Evolutionary conservation across 2,888 invertebrate species (phyloP), one percentile per base, ranked within the genome.

Genomic region (Eustalomyia histrio): DNA sequence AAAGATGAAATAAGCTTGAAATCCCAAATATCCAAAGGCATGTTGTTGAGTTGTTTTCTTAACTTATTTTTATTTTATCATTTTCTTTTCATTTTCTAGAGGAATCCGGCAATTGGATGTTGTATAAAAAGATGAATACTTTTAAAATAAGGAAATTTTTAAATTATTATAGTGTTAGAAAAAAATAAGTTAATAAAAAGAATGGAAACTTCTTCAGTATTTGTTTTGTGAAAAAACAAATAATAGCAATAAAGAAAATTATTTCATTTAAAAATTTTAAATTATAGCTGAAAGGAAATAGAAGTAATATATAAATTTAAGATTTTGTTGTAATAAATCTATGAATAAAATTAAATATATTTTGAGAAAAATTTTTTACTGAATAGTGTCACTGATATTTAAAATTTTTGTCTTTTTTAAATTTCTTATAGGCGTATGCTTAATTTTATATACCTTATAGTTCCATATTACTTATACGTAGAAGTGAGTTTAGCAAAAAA

Each of bases 71-170:
- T 35, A 57, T 12, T 16, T 17, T 24, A 21, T 71, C n/a, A 14
- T 18, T 52, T 39, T 63, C 43, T 8, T 47, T 55, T 60, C 12
- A 43, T 68, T 5, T 39, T 65, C n/a, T 57, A 63, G 12, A 80
- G 76, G 64, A 80, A 80, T 76, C 68, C 80, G 64, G 58, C 80
- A 76, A 80, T 73, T 76, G 76, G 72, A 71, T 29, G 67, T 29
- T 29, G 47, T 63, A 68, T 53, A 63, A 76, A 29, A 76, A 69
- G 35, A 58, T 50, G 17, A 53, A 69, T 35, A 58, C 39, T 55
- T 55, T 16, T 16, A 68, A 58, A 52, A 35, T 76, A 47, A 58
- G 68, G 58, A 76, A 67, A 47, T 80, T 50, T 76, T 73, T 58
- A 63, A 68, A 76, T 76, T 72, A 63, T 72, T 73, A 64, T 80